Percentiles rank a stretch among this genome's conserved stretches.
Conservation (phyloP, 1,140 invertebrate species). For the Chionoecetes opilio region DNA sequence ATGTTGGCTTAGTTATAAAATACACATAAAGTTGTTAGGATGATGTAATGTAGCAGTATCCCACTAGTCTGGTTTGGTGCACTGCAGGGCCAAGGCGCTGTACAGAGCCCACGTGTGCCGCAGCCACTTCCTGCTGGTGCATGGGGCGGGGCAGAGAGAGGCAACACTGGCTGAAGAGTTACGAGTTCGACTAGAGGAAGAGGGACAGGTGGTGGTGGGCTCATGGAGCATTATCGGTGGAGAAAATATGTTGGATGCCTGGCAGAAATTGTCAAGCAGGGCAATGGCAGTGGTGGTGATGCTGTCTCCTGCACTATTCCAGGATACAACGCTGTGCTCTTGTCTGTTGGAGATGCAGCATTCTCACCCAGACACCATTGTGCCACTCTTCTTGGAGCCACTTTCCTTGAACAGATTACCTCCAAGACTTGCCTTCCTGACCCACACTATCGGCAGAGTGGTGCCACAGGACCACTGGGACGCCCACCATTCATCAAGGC, state of each 20-base stretch:
- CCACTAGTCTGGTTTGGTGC: neutral
- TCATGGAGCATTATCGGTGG: neutral
- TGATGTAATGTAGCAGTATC: no score
- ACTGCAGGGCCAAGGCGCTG: neutral
- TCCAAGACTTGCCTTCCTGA: neutral
- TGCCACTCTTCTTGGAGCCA: neutral
- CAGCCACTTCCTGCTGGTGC: neutral
- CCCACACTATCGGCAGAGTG: neutral
- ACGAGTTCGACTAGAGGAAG: neutral
- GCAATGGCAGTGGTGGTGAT: slow-evolving; percentile 2
- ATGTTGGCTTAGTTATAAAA: no score
- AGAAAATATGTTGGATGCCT: neutral
- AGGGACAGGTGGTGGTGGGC: neutral
- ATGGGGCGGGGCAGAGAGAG: neutral
- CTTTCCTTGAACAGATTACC: neutral
- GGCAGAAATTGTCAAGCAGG: neutral
- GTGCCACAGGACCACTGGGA: neutral
- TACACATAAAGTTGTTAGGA: no score
- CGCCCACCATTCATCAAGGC: neutral
- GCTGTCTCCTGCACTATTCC: slow-evolving; percentile 8
- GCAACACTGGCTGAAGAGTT: neutral
- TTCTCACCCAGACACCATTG: neutral
- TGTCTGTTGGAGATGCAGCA: neutral
- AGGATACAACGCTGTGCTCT: neutral
- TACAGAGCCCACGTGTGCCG: neutral